Conservation (phyloP, 1,140 invertebrate species). For the Probaryconus sp. region DNA sequence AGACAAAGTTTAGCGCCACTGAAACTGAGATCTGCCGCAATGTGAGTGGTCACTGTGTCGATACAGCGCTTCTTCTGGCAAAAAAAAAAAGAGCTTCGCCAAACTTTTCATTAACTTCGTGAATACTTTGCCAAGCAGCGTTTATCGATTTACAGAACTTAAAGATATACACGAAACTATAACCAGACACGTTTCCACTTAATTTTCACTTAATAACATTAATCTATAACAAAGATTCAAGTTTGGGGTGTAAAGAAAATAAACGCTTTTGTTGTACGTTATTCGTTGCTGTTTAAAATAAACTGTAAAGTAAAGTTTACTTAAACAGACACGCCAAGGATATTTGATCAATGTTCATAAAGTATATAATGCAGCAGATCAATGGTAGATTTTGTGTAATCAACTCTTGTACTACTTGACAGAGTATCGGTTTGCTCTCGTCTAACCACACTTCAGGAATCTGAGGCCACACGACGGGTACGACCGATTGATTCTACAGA, state of each 20-base stretch:
- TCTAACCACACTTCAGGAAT: conserved; percentile 47
- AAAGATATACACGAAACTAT: background rate
- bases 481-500: conserved; percentile 44
- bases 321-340: too few relatives aligned
- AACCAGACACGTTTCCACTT: too few relatives aligned
- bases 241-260: too few relatives aligned
- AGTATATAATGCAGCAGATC: too few relatives aligned
- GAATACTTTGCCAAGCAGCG: conserved; percentile 33
- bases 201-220: too few relatives aligned
- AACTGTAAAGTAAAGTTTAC: too few relatives aligned
- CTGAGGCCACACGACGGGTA: conserved; percentile 25
- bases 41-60: conserved; percentile 55
- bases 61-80: conserved; percentile 16
- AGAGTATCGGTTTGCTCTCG: conserved; percentile 43
- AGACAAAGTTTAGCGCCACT: conserved; percentile 30
- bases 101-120: conserved; percentile 58
- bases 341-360: too few relatives aligned
- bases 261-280: too few relatives aligned
- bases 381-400: conserved; percentile 20
- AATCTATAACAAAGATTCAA: too few relatives aligned
- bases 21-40: conserved; percentile 31
- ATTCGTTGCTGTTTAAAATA: too few relatives aligned
- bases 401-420: conserved; percentile 32
- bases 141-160: conserved; percentile 9
- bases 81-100: conserved; percentile 29